These are phyloP conservation scores for Pogoniulus pusillus DNA, from an alignment of 2,797 vertebrate genomes.

Conservation along the genomic window DNA sequence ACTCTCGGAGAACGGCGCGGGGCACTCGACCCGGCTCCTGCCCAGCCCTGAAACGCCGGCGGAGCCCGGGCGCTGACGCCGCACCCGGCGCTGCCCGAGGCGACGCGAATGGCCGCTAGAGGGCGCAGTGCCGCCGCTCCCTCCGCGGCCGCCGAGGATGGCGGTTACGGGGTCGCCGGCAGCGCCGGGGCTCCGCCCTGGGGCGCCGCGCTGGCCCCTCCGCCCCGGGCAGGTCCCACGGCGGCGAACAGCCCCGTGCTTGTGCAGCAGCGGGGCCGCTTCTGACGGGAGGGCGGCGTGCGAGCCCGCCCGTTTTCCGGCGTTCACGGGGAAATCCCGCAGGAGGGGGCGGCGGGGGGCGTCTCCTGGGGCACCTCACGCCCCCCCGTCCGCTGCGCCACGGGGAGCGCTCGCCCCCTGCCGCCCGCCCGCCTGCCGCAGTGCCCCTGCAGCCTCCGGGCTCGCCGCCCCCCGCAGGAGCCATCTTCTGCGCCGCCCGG, in stretches of 20 bases:
- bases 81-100: background rate
- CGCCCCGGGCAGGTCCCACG: background rate
- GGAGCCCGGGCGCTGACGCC: too few species aligned
- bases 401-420: background rate
- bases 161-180: fast-evolving
- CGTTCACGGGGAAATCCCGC: background rate
- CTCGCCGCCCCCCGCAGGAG: background rate
- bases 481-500: background rate
- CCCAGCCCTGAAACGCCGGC: too few species aligned
- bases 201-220: too few species aligned
- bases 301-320: too few species aligned
- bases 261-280: background rate
- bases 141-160: background rate
- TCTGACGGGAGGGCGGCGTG: background rate
- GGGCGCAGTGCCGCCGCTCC: background rate
- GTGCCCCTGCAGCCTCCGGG: background rate
- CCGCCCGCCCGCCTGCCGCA: background rate
- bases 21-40: too few species aligned
- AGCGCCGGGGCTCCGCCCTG: background rate
- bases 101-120: background rate
- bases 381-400: background rate
- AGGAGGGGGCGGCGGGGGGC: background rate
- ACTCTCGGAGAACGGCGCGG: too few species aligned
- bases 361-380: background rate
- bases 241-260: background rate